Percentiles rank a stretch among this genome's conserved stretches.
Evolutionary conservation across 2,888 invertebrate species (phyloP).

Genomic region (Agriopis leucophaearia): DNA sequence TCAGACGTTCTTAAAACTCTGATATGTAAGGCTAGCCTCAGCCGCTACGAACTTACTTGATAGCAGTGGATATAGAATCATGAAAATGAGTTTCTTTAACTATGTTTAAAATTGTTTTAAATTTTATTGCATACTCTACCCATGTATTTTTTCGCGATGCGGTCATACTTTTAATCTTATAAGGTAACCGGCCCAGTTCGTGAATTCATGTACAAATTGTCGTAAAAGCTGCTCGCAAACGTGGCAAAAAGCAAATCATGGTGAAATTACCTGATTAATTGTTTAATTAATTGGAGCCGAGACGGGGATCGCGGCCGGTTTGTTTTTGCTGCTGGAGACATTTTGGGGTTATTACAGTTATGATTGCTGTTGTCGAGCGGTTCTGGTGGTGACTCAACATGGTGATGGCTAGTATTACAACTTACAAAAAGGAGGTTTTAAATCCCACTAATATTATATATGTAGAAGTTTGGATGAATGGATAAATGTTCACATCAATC

Average conservation of each 20-base stretch:
- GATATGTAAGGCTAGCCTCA: too few relatives aligned
- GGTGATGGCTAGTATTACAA: not conserved
- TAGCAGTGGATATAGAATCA: too few relatives aligned
- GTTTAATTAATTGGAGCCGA: conserved; percentile 82
- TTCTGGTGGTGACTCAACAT: conserved; percentile 13
- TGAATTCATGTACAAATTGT: conserved; percentile 42
- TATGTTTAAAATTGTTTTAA: not conserved
- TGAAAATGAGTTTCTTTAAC: too few relatives aligned
- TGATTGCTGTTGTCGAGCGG: conserved; percentile 29
- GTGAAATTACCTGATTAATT: conserved; percentile 84
- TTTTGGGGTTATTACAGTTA: conserved; percentile 36
- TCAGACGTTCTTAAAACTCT: too few relatives aligned
- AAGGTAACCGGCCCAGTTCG: conserved; percentile 38
- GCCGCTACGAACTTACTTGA: too few relatives aligned
- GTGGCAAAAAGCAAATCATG: conserved; percentile 80
- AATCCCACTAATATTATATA: too few relatives aligned
- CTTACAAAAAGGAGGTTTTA: too few relatives aligned
- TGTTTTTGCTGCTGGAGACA: conserved; percentile 25
- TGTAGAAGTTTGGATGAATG: too few relatives aligned
- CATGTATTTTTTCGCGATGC: conserved; percentile 10
- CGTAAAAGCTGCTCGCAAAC: conserved; percentile 37
- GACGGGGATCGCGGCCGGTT: conserved; percentile 58
- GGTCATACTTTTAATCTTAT: conserved; percentile 27
- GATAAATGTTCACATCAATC: too few relatives aligned
- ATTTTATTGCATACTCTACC: conserved; percentile 12